Evolutionary conservation across 2,113 vertebrate genomes (phyloP).

Genomic region (Heterotis niloticus): DNA sequence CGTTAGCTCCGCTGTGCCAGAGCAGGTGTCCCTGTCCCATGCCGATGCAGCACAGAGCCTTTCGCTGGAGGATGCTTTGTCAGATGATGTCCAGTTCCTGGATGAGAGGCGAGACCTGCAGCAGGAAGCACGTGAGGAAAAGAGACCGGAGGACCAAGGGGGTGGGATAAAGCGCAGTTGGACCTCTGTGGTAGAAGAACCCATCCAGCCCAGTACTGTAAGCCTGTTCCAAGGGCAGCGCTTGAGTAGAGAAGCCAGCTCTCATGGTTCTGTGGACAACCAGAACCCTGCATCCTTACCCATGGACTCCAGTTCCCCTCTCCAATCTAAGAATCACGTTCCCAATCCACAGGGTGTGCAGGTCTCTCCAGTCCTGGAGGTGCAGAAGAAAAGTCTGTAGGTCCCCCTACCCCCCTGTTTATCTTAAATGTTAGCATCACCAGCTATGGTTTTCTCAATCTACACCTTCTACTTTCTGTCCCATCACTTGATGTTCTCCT

Average conservation of each 20-base stretch:
- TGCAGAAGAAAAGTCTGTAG: slow-evolving; percentile 56
- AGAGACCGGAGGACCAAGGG: slow-evolving; percentile 11
- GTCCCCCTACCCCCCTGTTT: slow-evolving; percentile 36
- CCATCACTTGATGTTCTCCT: background rate
- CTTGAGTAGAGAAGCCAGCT: slow-evolving; percentile 46
- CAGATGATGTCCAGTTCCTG: slow-evolving; percentile 22
- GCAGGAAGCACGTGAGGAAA: slow-evolving; percentile 21
- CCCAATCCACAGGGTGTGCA: slow-evolving; percentile 44
- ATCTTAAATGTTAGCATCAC: slow-evolving; percentile 15
- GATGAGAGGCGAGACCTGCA: slow-evolving; percentile 29
- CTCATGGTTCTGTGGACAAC: slow-evolving; percentile 49
- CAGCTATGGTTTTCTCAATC: background rate
- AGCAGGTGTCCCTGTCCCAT: slow-evolving; percentile 31
- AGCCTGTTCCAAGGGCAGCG: slow-evolving; percentile 53
- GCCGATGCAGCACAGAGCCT: slow-evolving; percentile 48
- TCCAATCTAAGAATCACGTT: slow-evolving; percentile 42
- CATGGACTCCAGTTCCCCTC: slow-evolving; percentile 28
- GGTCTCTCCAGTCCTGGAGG: slow-evolving; percentile 47
- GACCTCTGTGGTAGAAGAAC: slow-evolving; percentile 54
- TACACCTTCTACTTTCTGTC: background rate
- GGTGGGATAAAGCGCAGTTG: slow-evolving; percentile 50
- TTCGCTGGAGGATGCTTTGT: slow-evolving; percentile 58
- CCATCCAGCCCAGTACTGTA: slow-evolving; percentile 50
- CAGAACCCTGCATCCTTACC: slow-evolving; percentile 44
- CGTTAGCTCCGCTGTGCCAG: background rate